Conservation (phyloP, 2,888 invertebrate genomes). For the Phytoseiulus persimilis region DNA sequence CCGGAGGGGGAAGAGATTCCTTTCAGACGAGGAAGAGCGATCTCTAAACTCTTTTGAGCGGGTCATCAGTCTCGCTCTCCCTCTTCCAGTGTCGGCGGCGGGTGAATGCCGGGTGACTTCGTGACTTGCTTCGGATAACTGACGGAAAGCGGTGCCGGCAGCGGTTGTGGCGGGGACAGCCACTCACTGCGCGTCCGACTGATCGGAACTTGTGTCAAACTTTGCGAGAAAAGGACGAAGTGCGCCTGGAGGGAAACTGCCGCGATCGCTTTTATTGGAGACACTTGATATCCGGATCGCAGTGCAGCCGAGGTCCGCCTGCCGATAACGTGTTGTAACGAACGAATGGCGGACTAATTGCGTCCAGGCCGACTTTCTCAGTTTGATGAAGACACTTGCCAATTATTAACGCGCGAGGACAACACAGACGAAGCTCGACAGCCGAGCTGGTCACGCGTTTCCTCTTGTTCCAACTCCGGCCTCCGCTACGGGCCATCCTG, state of each 20-base stretch:
- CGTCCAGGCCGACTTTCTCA: neutral
- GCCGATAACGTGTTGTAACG: neutral
- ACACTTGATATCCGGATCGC: neutral
- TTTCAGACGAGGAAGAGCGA: neutral
- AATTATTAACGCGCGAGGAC: neutral
- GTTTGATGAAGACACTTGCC: neutral
- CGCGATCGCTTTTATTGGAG: slow-evolving; percentile 5
- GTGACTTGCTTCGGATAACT: neutral
- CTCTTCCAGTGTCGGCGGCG: neutral
- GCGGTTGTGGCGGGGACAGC: neutral
- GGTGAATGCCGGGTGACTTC: neutral
- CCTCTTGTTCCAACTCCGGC: neutral
- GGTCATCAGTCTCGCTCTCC: neutral
- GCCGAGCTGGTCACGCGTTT: neutral
- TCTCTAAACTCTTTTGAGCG: neutral
- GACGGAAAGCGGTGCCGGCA: neutral
- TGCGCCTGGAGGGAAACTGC: neutral
- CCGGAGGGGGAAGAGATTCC: neutral
- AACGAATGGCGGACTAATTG: neutral
- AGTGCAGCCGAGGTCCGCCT: neutral
- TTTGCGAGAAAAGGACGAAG: neutral
- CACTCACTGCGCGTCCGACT: neutral
- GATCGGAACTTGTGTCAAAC: neutral
- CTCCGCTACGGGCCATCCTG: neutral
- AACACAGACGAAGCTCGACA: neutral